Evolutionary conservation across 2,113 vertebrate genomes (phyloP).

Genomic region (Carettochelys insculpta): DNA sequence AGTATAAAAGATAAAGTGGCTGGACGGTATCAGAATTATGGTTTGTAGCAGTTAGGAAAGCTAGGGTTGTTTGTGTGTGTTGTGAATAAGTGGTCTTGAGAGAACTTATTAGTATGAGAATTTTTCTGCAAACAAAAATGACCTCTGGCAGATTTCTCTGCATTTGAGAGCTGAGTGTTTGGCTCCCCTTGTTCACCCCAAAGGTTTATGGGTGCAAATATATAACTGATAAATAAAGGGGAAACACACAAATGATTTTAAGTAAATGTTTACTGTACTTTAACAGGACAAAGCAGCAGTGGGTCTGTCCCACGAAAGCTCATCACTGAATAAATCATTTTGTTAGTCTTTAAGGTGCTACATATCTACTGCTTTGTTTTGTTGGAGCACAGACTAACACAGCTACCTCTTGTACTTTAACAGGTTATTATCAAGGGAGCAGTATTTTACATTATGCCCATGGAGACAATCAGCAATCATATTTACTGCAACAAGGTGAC

Average conservation of each 20-base stretch:
- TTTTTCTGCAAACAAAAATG: background rate
- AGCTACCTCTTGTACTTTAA: no score
- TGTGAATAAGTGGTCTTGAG: no score
- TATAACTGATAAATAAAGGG: background rate
- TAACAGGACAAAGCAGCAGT: no score
- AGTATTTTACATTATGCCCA: conserved; percentile 79
- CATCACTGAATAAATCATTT: no score
- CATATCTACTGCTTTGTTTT: no score
- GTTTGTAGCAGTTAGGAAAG: background rate
- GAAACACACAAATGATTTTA: background rate
- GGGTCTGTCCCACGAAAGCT: no score
- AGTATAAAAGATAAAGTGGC: background rate
- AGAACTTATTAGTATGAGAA: background rate
- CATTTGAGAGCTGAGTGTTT: background rate
- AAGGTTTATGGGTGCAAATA: background rate
- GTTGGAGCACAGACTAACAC: no score
- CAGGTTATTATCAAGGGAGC: conserved; percentile 81
- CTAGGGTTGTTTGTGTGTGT: background rate
- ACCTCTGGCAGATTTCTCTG: conserved; percentile 7
- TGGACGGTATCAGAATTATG: background rate
- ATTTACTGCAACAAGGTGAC: conserved; percentile 80
- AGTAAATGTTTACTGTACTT: background rate
- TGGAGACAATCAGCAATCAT: conserved; percentile 78
- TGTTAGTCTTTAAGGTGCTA: no score
- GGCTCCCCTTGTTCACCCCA: background rate